A percentile compares a stretch with the other conserved stretches of the same genome.
These are phyloP conservation scores for Dryococelus australis DNA, from an alignment of 2,888 invertebrate species.

Conservation along the genomic window DNA sequence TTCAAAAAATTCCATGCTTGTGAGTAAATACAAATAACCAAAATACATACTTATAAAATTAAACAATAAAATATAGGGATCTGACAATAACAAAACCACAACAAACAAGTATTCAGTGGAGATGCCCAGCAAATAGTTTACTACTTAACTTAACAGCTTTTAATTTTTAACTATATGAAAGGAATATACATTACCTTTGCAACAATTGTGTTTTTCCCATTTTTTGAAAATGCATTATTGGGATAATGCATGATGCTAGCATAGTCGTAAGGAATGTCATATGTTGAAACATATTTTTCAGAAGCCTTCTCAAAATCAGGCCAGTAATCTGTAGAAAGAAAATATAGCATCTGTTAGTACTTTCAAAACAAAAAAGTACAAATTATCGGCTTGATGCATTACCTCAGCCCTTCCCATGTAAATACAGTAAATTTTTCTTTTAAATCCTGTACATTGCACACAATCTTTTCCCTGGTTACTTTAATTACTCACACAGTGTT, in stretches of 20 bases:
- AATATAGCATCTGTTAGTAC: neutral
- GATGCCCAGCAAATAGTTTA: too few species aligned
- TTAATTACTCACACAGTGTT: too few species aligned
- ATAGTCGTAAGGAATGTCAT: conserved; percentile 50
- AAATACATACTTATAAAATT: too few species aligned
- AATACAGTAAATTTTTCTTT: too few species aligned
- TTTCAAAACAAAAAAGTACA: too few species aligned
- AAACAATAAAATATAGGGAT: too few species aligned
- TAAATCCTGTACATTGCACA: too few species aligned
- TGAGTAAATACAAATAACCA: too few species aligned
- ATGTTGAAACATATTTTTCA: conserved; percentile 47
- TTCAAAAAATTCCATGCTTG: too few species aligned
- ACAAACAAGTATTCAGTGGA: neutral
- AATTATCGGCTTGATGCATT: too few species aligned
- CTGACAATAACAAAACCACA: neutral
- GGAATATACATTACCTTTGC: conserved; percentile 48
- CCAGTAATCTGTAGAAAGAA: conserved; percentile 3
- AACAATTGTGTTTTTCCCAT: conserved; percentile 51
- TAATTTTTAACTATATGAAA: neutral
- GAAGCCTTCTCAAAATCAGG: conserved; percentile 54
- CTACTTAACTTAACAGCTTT: neutral
- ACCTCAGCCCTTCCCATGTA: too few species aligned
- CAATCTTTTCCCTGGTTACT: too few species aligned
- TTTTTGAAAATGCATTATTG: conserved; percentile 51
- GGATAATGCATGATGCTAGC: conserved; percentile 54